A percentile compares a stretch with the other conserved stretches of the same genome.
Evolutionary conservation across 2,113 vertebrate species (phyloP).

Genomic region (Rattus norvegicus): DNA sequence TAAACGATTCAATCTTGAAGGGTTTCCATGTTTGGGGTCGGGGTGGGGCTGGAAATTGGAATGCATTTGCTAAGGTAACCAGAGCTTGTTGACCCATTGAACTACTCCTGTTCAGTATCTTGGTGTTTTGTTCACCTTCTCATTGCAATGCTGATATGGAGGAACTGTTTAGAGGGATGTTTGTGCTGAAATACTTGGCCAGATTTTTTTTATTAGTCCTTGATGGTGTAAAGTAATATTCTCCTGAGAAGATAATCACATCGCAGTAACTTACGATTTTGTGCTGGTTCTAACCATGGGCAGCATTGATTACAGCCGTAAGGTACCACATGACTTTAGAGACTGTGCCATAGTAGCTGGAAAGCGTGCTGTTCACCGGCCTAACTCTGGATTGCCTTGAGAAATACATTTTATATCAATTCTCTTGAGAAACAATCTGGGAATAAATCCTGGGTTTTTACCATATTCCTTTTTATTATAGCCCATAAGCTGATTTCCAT

Average conservation of each 20-base stretch:
- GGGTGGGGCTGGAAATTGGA: not conserved
- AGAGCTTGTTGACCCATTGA: not conserved
- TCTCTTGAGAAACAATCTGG: conserved; percentile 51
- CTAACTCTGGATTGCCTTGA: not conserved
- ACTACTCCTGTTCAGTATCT: not conserved
- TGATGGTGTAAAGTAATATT: not conserved
- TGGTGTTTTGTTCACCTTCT: not conserved
- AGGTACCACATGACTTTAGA: not conserved
- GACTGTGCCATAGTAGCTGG: conserved; percentile 33
- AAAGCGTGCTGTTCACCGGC: not conserved
- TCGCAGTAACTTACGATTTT: not conserved
- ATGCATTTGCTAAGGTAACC: not conserved
- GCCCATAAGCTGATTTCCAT: not conserved
- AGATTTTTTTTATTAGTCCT: conserved; percentile 8
- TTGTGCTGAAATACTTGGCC: not conserved
- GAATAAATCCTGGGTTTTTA: conserved; percentile 58
- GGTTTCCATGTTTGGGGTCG: not conserved
- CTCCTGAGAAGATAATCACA: not conserved
- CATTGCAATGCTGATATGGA: not conserved
- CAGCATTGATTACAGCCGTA: conserved; percentile 4
- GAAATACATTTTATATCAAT: conserved; percentile 47
- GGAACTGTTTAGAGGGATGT: not conserved
- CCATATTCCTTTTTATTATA: conserved; percentile 41
- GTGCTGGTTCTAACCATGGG: conserved; percentile 22
- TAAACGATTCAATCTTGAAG: not conserved